Evolutionary conservation across 2,888 invertebrate genomes (phyloP).

Genomic region (Pollenia griseotomentosa): DNA sequence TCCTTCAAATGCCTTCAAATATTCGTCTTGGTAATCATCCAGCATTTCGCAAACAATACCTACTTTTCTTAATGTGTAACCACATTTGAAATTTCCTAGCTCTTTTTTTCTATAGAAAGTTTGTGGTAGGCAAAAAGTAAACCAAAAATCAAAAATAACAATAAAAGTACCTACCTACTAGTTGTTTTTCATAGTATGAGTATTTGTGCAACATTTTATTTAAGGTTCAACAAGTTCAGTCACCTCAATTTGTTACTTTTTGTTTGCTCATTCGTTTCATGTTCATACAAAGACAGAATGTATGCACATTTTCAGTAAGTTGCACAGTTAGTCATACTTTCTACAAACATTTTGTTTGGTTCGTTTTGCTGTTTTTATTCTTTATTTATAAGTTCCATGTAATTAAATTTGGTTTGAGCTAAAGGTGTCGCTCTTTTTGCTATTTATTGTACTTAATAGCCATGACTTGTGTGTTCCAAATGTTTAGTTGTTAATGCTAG

Average conservation of each 20-base stretch:
- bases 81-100: conserved; percentile 1
- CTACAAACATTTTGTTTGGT: conserved; percentile 54
- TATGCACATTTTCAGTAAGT: conserved; percentile 35
- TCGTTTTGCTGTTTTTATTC: conserved; percentile 38
- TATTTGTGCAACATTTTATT: conserved; percentile 67
- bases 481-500: neutral
- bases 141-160: neutral
- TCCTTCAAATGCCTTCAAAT: too few relatives aligned
- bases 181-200: conserved; percentile 1
- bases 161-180: neutral
- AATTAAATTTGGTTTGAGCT: conserved; percentile 39
- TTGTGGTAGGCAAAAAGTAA: neutral
- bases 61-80: neutral
- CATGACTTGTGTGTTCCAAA: conserved; percentile 1
- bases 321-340: conserved; percentile 45
- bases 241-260: conserved; percentile 61
- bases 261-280: conserved; percentile 52
- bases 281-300: conserved; percentile 11
- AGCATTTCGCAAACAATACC: too few relatives aligned
- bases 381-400: conserved; percentile 3
- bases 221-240: conserved; percentile 72
- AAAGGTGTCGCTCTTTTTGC: conserved; percentile 26
- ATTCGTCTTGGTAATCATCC: too few relatives aligned
- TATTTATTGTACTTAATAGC: neutral
- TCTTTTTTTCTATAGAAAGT: conserved; percentile 13